These are phyloP conservation scores for Meteorus colon DNA, from an alignment of 2,888 invertebrate genomes.

Conservation along the genomic window DNA sequence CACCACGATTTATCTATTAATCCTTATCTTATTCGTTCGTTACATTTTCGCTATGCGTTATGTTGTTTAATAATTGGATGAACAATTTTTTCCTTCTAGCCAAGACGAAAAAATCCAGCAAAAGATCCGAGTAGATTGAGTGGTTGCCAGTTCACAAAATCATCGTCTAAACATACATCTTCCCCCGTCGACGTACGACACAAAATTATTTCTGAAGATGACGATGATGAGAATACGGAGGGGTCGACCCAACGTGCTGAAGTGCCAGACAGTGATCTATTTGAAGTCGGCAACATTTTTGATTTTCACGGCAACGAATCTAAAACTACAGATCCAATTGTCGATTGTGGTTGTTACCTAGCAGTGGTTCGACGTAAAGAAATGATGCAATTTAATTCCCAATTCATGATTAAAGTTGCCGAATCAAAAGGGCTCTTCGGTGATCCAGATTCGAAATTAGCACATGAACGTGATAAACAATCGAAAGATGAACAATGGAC, in stretches of 20 bases:
- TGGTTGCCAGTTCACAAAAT: slow-evolving; percentile 31
- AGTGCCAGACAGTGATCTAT: slow-evolving; percentile 83
- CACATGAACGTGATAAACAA: slow-evolving; percentile 61
- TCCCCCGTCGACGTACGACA: slow-evolving; percentile 12
- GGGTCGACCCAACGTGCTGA: slow-evolving; percentile 59
- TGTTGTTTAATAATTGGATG: not conserved
- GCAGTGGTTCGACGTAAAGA: slow-evolving; percentile 82
- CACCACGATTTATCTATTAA: too few relatives aligned
- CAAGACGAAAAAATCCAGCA: slow-evolving; percentile 49
- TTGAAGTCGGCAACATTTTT: slow-evolving; percentile 79
- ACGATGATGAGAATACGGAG: slow-evolving; percentile 9
- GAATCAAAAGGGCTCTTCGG: slow-evolving; percentile 87
- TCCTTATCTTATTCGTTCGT: too few relatives aligned
- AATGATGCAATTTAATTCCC: slow-evolving; percentile 85
- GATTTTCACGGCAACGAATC: slow-evolving; percentile 76
- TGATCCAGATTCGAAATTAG: slow-evolving; percentile 58
- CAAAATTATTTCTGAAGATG: slow-evolving; percentile 24
- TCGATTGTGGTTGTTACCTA: slow-evolving; percentile 77
- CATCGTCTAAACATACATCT: slow-evolving; percentile 19
- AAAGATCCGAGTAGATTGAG: slow-evolving; percentile 51
- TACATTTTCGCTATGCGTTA: not conserved
- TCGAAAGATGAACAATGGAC: slow-evolving; percentile 66
- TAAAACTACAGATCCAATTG: slow-evolving; percentile 53
- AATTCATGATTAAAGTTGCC: slow-evolving; percentile 89
- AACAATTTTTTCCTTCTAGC: not conserved